Evolutionary conservation across 37 sponge, comb jelly and placozoan genomes (phyloP).

Genomic region (Chondrosia reniformis): DNA sequence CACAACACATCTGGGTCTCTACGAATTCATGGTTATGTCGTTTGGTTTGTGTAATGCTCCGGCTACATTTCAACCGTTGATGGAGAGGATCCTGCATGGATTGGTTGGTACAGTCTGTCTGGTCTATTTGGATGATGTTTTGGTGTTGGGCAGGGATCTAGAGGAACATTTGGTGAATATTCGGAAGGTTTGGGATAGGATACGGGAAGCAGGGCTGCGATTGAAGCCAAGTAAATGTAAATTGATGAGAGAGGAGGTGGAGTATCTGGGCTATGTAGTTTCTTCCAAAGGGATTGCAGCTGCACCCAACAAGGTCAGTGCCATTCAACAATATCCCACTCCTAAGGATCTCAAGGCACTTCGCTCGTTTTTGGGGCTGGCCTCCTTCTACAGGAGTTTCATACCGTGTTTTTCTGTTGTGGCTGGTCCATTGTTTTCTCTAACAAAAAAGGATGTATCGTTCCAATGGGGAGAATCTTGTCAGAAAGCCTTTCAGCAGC

Average conservation of each 20-base stretch:
- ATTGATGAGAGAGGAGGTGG: not conserved
- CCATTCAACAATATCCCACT: slow-evolving; percentile 4
- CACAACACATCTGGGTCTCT: slow-evolving; percentile 50
- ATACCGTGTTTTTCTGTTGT: slow-evolving; percentile 25
- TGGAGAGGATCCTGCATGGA: slow-evolving; percentile 42
- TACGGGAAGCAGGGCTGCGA: slow-evolving; percentile 34
- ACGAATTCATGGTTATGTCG: slow-evolving; percentile 60
- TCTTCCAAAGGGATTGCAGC: slow-evolving; percentile 24
- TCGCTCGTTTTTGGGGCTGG: slow-evolving; percentile 36
- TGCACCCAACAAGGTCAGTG: slow-evolving; percentile 25
- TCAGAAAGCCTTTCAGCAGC: slow-evolving; percentile 36
- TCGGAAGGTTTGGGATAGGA: slow-evolving; percentile 9
- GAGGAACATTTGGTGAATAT: slow-evolving; percentile 36
- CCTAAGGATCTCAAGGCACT: slow-evolving; percentile 21
- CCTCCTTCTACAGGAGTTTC: slow-evolving; percentile 50
- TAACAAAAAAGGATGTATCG: slow-evolving; percentile 32
- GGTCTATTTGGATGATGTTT: slow-evolving; percentile 56
- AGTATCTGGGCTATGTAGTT: slow-evolving; percentile 29
- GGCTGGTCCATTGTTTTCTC: slow-evolving; percentile 35
- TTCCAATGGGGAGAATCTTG: slow-evolving; percentile 37
- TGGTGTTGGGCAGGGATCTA: slow-evolving; percentile 25
- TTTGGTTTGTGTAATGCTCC: slow-evolving; percentile 61
- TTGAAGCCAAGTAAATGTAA: slow-evolving; percentile 31
- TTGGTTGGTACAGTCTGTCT: slow-evolving; percentile 4
- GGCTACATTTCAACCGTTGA: slow-evolving; percentile 52